Conservation (phyloP, 2,113 vertebrate genomes). For the Platanista minor region DNA sequence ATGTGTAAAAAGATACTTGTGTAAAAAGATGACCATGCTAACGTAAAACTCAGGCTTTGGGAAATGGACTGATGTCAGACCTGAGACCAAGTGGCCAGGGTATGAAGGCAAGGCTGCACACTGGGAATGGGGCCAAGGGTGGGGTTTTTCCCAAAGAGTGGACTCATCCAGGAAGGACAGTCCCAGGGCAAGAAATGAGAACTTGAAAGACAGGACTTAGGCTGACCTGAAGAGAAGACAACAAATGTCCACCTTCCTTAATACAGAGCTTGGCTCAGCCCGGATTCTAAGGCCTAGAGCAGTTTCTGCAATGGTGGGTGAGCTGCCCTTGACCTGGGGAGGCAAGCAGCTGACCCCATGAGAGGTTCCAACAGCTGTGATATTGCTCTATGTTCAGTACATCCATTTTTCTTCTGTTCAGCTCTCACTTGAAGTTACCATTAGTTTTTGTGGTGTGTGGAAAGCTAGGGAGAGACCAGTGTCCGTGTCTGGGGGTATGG, state of each 20-base stretch:
- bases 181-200: not conserved
- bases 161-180: not conserved
- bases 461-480: not conserved
- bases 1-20: not conserved
- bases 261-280: not conserved
- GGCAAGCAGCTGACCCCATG: not conserved
- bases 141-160: not conserved
- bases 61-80: not conserved
- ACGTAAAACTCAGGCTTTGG: not conserved
- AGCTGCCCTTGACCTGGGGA: not conserved
- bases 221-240: not conserved
- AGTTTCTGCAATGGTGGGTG: not conserved
- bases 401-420: not conserved
- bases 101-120: not conserved
- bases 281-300: not conserved
- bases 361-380: not conserved
- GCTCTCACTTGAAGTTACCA: not conserved
- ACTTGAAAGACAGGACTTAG: not conserved
- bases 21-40: not conserved
- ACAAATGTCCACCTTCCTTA: not conserved
- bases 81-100: not conserved
- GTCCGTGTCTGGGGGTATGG: not conserved
- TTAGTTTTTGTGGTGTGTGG: not conserved
- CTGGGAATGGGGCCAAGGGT: not conserved
- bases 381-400: not conserved